Evolutionary conservation across 2,797 vertebrate genomes (phyloP), one percentile per base, ranked within the genome.

Genomic region (Hoplostethus mediterraneus): DNA sequence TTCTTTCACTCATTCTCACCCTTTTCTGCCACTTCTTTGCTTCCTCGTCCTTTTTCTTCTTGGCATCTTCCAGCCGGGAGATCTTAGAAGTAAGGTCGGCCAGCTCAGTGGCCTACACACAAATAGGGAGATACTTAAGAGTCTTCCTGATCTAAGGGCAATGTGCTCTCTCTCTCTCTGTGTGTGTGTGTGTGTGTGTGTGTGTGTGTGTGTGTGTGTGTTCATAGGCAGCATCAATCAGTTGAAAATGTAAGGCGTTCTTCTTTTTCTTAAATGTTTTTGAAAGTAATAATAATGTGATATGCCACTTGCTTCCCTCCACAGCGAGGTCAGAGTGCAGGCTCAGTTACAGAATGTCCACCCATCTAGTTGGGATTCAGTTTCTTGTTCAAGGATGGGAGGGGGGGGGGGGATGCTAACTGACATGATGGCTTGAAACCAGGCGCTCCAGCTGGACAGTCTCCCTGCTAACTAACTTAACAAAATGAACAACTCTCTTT

Each of bases 21-120:
- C 98, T 98, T 86, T 95, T 90, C 90, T 99, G 96, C 97, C 97
- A 98, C 85, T 94, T 94, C 60, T 94, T 93, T 12, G 96, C 96
- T 64, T 98, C 97, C 0, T 95, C 95, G 42, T 99, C 97, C 75
- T 99, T 99, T 93, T 96, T 98, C 93, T 96, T 95, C 86, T 97
- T 96, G 73, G 97, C 96, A 65, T 97, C 90, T 84, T 99, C 97
- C 90, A 99, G 92, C 81, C 96, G 95, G 1, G 94, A 95, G 89
- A 99, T 99, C 86, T 96, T 95, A 76, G 94, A 92, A 82, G 97
- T 99, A 88, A 99, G 95, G 68, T 97, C 96, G 51, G 96, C 94
- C 92, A 99, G 95, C 91, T 99, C 98, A 86, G 95, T 92, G 83
- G 97, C 95, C 98, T 99, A 79, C 83, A 83, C 81, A 91, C 78